Base-by-base conservation (phyloP, 2,797 vertebrate genomes). In the Streptopelia turtur region DNA sequence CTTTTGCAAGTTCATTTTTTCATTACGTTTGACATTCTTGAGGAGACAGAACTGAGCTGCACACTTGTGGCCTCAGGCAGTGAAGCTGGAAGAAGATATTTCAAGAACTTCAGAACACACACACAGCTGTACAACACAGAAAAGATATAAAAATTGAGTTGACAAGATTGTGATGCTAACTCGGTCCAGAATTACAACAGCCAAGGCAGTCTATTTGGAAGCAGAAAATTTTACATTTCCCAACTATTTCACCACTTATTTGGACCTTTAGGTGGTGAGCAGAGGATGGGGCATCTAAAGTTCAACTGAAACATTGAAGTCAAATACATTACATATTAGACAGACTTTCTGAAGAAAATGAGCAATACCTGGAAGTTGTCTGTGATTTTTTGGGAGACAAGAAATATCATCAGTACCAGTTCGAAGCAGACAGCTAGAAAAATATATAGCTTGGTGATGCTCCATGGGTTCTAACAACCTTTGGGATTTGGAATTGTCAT, bases 1-100 rank as follows among this genome's bases (percentile, higher is more conserved):
- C 88, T 85, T 95, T 95, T 92, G 75, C 92, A 84, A 97, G 88
- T 81, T 94, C 84, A 83, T 85, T 84, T 96, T 90, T 95, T 93
- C 92, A 95, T 95, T 92, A 89, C 37, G 64, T 89, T 95, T 95
- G 93, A 96, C 92, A 93, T 87, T 55, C 89, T 95, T 75, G 4
- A 11, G 86, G 90, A 95, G 80, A 52, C 55, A 90, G 77, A 93
- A 65, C 28, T 68, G 59, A 2, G 10, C 79, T 77, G 83, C 71
- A 83, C 72, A 64, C 71, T 95, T 85, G 57, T 92, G 72, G 92
- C 96, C 95, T 93, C 91, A 87, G 89, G 91, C 94, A 90, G 64
- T 61, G 79, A 72, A 86, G 72, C 70, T 95, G 87, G 66, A 90
- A 91, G 50, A 89, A 88, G 82, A 87, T 78, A 95, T 95, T 95